Conservation (phyloP, 1,140 invertebrate genomes). For the Pogonognathellus flavescens region DNA sequence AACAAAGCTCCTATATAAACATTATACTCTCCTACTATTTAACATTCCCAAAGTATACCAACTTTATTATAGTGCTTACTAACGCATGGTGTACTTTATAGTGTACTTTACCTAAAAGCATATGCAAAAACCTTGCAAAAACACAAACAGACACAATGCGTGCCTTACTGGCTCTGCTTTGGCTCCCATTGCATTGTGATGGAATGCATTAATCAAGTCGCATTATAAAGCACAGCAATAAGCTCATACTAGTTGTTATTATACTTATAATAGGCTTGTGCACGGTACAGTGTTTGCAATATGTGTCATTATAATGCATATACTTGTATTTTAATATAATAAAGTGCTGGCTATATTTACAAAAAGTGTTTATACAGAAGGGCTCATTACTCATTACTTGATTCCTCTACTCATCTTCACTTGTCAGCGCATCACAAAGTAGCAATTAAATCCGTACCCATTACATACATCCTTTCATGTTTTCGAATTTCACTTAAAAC, state of each 20-base stretch:
- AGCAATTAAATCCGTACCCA: slow-evolving; percentile 44
- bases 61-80: too few species aligned
- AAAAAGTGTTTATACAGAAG: slow-evolving; percentile 13
- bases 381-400: slow-evolving; percentile 39
- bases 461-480: slow-evolving; percentile 37
- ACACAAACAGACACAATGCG: not conserved
- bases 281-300: too few species aligned
- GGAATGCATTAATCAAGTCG: slow-evolving; percentile 1
- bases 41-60: not conserved
- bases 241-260: too few species aligned
- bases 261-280: too few species aligned
- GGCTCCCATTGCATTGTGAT: not conserved
- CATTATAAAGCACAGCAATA: too few species aligned
- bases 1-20: too few species aligned
- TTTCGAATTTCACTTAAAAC: slow-evolving; percentile 28
- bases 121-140: slow-evolving; percentile 30
- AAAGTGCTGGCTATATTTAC: too few species aligned
- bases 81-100: too few species aligned
- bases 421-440: slow-evolving; percentile 35
- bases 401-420: slow-evolving; percentile 37
- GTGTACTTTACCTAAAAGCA: too few species aligned
- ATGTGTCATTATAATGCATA: too few species aligned
- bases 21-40: not conserved
- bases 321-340: too few species aligned
- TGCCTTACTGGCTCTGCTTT: not conserved